Conservation (phyloP, 2,797 vertebrate species). For the Semaprochilodus insignis region DNA sequence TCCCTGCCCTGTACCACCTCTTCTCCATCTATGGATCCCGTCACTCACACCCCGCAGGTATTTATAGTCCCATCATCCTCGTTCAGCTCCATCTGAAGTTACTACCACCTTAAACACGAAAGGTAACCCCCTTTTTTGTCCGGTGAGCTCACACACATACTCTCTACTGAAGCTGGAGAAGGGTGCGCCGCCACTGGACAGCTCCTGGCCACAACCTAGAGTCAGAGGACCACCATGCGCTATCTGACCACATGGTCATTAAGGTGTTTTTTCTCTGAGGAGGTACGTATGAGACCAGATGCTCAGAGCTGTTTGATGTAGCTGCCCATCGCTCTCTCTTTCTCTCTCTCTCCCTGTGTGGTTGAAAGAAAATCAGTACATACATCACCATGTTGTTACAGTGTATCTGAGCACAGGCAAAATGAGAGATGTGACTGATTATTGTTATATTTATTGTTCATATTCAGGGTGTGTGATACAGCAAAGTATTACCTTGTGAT, state of each 20-base stretch:
- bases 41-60: too few relatives aligned
- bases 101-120: too few relatives aligned
- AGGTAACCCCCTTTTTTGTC: too few relatives aligned
- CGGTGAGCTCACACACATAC: too few relatives aligned
- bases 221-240: conserved; percentile 5
- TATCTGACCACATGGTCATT: conserved; percentile 12
- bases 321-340: neutral
- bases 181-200: neutral
- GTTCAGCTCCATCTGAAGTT: too few relatives aligned
- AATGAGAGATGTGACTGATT: neutral
- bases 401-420: neutral
- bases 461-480: too few relatives aligned
- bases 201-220: neutral
- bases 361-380: neutral
- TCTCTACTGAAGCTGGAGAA: neutral
- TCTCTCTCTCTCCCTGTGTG: neutral
- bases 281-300: conserved; percentile 6
- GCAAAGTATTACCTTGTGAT: too few relatives aligned
- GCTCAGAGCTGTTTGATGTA: conserved; percentile 15
- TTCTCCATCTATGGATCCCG: too few relatives aligned
- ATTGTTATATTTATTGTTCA: neutral
- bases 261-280: conserved; percentile 30
- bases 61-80: too few relatives aligned
- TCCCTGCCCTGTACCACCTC: too few relatives aligned
- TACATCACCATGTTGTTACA: neutral